Evolutionary conservation across 2,888 invertebrate genomes (phyloP).

Genomic region (Scaptomyza caliginosa): DNA sequence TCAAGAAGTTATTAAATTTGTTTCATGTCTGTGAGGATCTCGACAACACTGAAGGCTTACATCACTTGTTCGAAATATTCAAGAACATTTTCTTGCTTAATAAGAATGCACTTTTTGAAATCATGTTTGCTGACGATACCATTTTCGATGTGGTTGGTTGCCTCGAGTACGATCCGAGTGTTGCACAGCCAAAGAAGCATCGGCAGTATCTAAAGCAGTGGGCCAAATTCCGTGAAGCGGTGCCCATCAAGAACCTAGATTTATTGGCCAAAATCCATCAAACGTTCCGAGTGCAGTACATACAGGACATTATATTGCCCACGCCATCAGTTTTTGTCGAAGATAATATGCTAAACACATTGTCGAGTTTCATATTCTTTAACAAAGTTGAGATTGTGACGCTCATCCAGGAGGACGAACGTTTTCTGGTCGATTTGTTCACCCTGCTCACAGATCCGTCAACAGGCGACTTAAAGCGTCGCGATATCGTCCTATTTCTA

Average conservation of each 20-base stretch:
- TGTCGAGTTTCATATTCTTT: slow-evolving; percentile 99
- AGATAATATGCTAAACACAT: slow-evolving; percentile 98
- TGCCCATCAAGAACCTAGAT: slow-evolving; percentile 97
- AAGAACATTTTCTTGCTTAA: slow-evolving; percentile 99
- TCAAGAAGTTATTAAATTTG: slow-evolving; percentile 95
- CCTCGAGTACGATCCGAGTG: slow-evolving; percentile 97
- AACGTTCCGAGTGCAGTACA: slow-evolving; percentile 99
- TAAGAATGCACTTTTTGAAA: slow-evolving; percentile 98
- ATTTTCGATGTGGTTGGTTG: slow-evolving; percentile 99
- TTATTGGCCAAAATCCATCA: slow-evolving; percentile 99
- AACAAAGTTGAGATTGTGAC: slow-evolving; percentile 99
- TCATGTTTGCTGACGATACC: slow-evolving; percentile 98
- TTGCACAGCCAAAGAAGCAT: slow-evolving; percentile 94
- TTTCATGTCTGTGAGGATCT: slow-evolving; percentile 99
- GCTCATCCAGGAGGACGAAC: slow-evolving; percentile 98
- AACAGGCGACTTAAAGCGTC: slow-evolving; percentile 92
- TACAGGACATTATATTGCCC: slow-evolving; percentile 99
- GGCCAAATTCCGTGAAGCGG: slow-evolving; percentile 95
- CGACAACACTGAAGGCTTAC: slow-evolving; percentile 96
- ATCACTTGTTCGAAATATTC: slow-evolving; percentile 98
- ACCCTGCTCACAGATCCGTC: slow-evolving; percentile 95
- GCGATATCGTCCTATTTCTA: slow-evolving; percentile 97
- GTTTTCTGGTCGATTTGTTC: slow-evolving; percentile 97
- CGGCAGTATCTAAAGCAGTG: slow-evolving; percentile 97
- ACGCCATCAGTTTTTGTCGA: slow-evolving; percentile 99